Percentiles rank a stretch among this genome's conserved stretches.
These are phyloP conservation scores for Heteropelma amictum DNA, from an alignment of 2,888 invertebrate species.

Conservation along the genomic window DNA sequence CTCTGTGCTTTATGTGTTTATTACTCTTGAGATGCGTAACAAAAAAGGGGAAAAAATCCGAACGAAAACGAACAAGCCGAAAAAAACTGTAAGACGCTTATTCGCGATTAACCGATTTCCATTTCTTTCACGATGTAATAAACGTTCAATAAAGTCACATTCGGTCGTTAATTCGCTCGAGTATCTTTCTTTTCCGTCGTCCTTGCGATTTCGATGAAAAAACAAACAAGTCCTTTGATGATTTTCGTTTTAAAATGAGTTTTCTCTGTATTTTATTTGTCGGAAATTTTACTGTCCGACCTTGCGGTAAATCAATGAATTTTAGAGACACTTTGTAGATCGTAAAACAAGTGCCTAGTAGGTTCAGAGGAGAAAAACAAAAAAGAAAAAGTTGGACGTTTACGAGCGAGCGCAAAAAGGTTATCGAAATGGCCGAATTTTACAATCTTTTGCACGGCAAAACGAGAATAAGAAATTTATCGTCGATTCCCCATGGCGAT, in stretches of 20 bases:
- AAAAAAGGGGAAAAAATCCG: too few species aligned
- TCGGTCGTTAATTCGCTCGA: constrained; percentile 30
- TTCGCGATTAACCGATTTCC: constrained; percentile 56
- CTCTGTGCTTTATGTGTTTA: constrained; percentile 20
- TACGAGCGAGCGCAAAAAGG: neutral
- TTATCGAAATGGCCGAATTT: constrained; percentile 47
- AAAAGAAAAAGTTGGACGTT: neutral
- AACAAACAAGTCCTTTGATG: too few species aligned
- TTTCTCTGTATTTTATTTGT: neutral
- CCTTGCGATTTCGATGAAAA: too few species aligned
- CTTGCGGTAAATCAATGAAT: constrained; percentile 21
- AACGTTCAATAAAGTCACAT: constrained; percentile 64
- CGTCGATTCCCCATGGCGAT: constrained; percentile 40
- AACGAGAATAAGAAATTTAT: constrained; percentile 42
- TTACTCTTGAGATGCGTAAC: neutral
- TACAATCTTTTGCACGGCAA: constrained; percentile 27
- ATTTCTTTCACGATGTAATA: constrained; percentile 60
- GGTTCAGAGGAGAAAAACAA: neutral
- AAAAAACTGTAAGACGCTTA: constrained; percentile 53
- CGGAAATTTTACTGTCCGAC: constrained; percentile 1
- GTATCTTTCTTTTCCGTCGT: constrained; percentile 4
- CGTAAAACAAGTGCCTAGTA: too few species aligned
- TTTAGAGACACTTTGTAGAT: constrained; percentile 19
- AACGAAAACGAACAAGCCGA: neutral
- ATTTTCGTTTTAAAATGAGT: too few species aligned